Base-by-base conservation (phyloP, 2,888 invertebrate species). In the Galerucella nymphaeae region DNA sequence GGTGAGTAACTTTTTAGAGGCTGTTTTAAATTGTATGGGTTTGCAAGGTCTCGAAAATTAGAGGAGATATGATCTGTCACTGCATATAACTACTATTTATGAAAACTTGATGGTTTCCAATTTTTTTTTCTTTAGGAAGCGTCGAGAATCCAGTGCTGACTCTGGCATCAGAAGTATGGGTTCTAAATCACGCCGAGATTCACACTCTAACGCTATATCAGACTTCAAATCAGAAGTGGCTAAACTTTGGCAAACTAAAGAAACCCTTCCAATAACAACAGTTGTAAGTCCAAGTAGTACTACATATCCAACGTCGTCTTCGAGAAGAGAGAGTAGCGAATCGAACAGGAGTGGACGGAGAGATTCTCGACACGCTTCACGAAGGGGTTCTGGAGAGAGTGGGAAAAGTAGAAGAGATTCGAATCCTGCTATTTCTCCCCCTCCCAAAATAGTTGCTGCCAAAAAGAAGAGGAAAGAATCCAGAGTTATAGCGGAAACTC, bases 61-160 rank as follows among this genome's bases (percentile, higher is more conserved):
- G 5, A 30, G 5, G 5, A 30, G 2, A 30, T 30, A 30, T 2
- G 8, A 30, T 1, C 3, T 23, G 3, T 3, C 23, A 23, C 14
- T 45, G 13, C 11, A 45, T 13, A 45, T 45, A 13, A 45, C 14
- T 2, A 13, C 45, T 4, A 45, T 13, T 11, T 13, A 45, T 11
- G 13, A 11, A 13, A 45, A 13, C 14, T 45, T 45, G 10, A 45
- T 13, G 5, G 6, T 13, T 13, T 0, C 2, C 6, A 42, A 13
- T 4, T 45, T 45, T 11, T 45, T 13, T 18, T 11, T 9, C 16
- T 75, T n/a, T 62, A 81, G 93, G 48, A 95, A 95, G 82, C 89
- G 96, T n/a, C 90, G 96, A 66, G 96, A 96, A 84, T 95, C 95
- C 30, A 95, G 95, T 72, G 95, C 94, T 61, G 96, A 96, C 85